Evolutionary conservation across 2,113 vertebrate genomes (phyloP).

Genomic region (Camelus bactrianus): DNA sequence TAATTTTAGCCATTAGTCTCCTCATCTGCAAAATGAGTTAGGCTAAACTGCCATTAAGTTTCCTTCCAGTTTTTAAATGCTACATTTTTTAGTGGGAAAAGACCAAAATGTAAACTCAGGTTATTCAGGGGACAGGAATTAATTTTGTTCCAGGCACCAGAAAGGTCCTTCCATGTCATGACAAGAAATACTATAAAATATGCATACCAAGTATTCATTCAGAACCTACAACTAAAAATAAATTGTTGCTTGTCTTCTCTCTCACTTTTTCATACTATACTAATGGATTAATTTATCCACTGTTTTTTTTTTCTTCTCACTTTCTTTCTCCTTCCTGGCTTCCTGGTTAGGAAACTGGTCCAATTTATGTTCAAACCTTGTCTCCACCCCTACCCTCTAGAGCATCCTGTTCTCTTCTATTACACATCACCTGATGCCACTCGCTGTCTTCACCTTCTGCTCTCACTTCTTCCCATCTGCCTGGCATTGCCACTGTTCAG

Average conservation of each 20-base stretch:
- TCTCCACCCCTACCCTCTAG: too few species aligned
- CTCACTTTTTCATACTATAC: neutral
- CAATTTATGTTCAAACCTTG: neutral
- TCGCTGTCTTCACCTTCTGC: neutral
- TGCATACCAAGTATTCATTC: neutral
- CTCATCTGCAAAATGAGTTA: conserved; percentile 28
- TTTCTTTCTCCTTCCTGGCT: neutral
- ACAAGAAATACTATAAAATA: neutral
- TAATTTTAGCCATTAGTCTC: neutral
- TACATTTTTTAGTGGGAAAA: neutral
- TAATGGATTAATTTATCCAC: neutral
- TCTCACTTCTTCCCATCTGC: neutral
- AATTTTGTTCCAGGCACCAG: neutral
- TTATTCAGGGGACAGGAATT: neutral
- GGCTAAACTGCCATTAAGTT: neutral
- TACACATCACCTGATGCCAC: neutral
- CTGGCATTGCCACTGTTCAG: neutral
- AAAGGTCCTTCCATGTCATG: neutral
- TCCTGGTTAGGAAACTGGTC: neutral
- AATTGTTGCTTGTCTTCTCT: neutral
- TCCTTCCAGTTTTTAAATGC: conserved; percentile 33
- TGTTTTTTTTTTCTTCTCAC: neutral
- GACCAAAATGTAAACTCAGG: neutral
- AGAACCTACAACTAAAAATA: neutral
- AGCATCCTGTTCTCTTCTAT: neutral